Percentiles rank a stretch among this genome's conserved stretches.
phyloP scores from a whole-genome alignment of 2,113 vertebrate species.

The Syrmaticus mikado region DNA sequence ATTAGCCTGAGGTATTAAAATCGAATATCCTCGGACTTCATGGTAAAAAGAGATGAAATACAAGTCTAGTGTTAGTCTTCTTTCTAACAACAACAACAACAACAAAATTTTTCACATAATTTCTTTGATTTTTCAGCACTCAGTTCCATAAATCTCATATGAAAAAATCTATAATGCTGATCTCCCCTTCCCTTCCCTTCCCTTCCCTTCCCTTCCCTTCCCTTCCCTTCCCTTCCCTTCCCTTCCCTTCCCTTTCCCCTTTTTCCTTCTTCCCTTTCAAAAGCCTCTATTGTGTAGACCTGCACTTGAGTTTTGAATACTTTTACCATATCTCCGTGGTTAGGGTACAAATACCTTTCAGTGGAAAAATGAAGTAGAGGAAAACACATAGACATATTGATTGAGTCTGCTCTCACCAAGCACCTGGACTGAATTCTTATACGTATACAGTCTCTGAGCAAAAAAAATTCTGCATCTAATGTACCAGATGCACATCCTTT shows the following conservation, averaged over 20 bases:
- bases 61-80: not conserved
- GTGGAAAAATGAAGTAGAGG: not conserved
- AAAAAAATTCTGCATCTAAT: not conserved
- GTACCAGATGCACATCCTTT: not conserved
- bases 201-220: not conserved
- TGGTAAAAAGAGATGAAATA: not conserved
- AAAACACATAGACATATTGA: not conserved
- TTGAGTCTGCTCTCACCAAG: not conserved
- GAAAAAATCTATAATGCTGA: not conserved
- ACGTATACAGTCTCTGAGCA: not conserved
- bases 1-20: slow-evolving; percentile 8
- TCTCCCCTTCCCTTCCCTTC: not conserved
- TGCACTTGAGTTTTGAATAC: not conserved
- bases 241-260: not conserved
- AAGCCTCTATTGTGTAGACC: not conserved
- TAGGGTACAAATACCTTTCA: not conserved
- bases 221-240: rapidly evolving
- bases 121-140: not conserved
- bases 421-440: not conserved
- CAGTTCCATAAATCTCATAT: not conserved
- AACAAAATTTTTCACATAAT: not conserved
- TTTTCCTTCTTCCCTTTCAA: not conserved
- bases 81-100: not conserved
- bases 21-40: not conserved
- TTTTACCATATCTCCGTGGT: not conserved